Evolutionary conservation across 2,113 vertebrate species (phyloP).

Genomic region (Phoxinus phoxinus): DNA sequence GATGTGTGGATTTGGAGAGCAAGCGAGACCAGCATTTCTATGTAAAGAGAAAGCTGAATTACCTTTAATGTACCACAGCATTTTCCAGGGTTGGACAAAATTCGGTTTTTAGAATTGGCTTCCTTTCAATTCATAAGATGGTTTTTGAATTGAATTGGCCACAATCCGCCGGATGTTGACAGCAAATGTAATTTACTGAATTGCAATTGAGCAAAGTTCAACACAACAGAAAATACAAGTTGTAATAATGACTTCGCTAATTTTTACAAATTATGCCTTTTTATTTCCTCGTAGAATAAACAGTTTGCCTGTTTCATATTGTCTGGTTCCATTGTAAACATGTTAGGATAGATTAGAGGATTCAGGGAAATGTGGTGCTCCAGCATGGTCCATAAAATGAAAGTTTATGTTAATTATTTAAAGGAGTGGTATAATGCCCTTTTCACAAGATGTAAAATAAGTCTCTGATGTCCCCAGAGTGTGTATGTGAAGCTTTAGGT

Average conservation of each 20-base stretch:
- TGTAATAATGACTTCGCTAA: neutral
- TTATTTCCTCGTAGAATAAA: neutral
- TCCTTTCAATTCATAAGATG: neutral
- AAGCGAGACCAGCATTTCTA: neutral
- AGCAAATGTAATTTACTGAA: neutral
- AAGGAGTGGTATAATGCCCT: too few relatives aligned
- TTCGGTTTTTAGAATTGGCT: neutral
- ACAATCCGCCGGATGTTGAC: neutral
- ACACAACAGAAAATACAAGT: neutral
- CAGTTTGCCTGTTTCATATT: too few relatives aligned
- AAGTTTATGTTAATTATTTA: too few relatives aligned
- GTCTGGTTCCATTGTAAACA: too few relatives aligned
- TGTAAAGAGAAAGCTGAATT: neutral
- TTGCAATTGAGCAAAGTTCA: neutral
- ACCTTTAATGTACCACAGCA: neutral
- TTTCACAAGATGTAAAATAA: too few relatives aligned
- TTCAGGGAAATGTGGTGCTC: too few relatives aligned
- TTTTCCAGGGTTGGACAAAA: neutral
- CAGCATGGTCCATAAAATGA: too few relatives aligned
- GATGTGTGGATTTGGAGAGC: constrained; percentile 19
- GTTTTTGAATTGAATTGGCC: neutral
- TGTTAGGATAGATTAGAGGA: too few relatives aligned
- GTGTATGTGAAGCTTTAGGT: too few relatives aligned
- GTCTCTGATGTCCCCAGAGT: too few relatives aligned
- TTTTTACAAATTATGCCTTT: neutral